Conservation (phyloP, 2,888 invertebrate genomes). For the Chorisops tibialis region DNA sequence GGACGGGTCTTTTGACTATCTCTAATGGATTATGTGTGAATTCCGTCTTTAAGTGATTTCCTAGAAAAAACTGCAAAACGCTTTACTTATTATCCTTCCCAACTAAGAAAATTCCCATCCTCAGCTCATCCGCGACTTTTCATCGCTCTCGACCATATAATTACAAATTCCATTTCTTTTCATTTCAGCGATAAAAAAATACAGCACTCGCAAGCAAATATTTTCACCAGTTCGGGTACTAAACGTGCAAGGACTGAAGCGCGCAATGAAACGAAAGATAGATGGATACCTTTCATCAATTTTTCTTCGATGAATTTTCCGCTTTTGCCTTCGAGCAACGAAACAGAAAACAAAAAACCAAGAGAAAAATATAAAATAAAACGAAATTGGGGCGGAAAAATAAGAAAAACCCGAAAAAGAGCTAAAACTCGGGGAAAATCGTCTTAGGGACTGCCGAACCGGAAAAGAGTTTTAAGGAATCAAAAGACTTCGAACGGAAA, state of each 20-base stretch:
- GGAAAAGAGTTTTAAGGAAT: slow-evolving; percentile 17
- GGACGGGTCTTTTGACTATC: slow-evolving; percentile 7
- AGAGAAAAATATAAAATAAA: neutral
- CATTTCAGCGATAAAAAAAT: no score
- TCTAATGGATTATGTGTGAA: slow-evolving; percentile 12
- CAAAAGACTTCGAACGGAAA: neutral
- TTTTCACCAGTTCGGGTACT: neutral
- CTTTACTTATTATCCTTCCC: neutral
- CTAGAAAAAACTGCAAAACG: neutral
- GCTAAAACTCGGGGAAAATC: slow-evolving; percentile 12
- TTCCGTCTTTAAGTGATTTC: neutral
- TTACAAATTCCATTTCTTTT: no score
- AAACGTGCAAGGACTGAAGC: neutral
- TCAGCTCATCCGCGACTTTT: neutral
- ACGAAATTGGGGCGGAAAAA: neutral
- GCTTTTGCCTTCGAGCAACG: neutral
- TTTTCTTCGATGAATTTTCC: slow-evolving; percentile 17
- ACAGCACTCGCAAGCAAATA: neutral
- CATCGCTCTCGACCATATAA: neutral
- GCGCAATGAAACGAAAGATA: neutral
- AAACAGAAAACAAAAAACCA: neutral
- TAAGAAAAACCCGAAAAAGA: neutral
- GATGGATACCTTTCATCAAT: slow-evolving; percentile 15
- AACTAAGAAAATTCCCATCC: neutral
- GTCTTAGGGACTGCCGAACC: slow-evolving; percentile 11